Evolutionary conservation across 2,113 vertebrate genomes (phyloP).

Genomic region (Heloderma charlesbogerti): DNA sequence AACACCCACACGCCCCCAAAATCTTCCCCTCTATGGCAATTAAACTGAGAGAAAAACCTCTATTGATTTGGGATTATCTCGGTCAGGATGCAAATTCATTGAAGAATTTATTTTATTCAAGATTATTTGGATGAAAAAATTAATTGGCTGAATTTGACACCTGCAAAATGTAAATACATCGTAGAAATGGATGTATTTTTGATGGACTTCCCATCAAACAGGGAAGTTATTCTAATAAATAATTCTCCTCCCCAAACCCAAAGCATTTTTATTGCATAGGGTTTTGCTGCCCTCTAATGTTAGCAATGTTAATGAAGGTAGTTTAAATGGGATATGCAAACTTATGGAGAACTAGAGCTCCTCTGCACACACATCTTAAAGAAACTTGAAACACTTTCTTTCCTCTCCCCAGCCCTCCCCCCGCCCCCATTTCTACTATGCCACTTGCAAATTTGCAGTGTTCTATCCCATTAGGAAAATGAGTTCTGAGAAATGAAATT

Average conservation of each 20-base stretch:
- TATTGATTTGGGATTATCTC: too few relatives aligned
- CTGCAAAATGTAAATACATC: too few relatives aligned
- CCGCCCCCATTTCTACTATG: background rate
- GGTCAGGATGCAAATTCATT: too few relatives aligned
- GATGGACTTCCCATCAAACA: background rate
- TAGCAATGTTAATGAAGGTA: accelerated
- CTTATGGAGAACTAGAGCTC: background rate
- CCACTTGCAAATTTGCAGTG: background rate
- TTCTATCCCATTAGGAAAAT: background rate
- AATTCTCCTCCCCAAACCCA: background rate
- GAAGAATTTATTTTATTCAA: too few relatives aligned
- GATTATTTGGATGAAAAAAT: too few relatives aligned
- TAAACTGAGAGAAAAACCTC: too few relatives aligned
- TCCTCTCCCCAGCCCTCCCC: background rate
- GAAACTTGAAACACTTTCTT: background rate
- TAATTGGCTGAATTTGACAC: too few relatives aligned
- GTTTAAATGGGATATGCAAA: accelerated
- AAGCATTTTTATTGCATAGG: background rate
- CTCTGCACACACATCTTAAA: background rate
- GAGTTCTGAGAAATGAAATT: background rate
- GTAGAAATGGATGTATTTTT: too few relatives aligned
- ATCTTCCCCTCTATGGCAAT: too few relatives aligned
- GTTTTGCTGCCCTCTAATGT: constrained; percentile 67
- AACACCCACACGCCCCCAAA: too few relatives aligned
- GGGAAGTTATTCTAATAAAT: background rate